Conservation (phyloP, 2,888 invertebrate species). For the Dugesia japonica region DNA sequence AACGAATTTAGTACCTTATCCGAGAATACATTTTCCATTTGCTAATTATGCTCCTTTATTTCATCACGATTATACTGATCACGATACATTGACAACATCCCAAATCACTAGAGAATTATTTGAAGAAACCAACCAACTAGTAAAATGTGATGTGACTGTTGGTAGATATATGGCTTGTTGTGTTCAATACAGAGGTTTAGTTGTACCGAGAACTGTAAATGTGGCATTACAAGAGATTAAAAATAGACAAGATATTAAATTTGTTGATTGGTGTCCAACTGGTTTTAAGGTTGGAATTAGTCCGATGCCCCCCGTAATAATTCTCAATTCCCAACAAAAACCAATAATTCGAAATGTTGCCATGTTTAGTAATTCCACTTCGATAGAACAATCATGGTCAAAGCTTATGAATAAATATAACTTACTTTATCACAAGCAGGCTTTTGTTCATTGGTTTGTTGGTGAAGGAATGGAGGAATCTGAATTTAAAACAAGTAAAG, state of each 20-base stretch:
- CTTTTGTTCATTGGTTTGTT: constrained; percentile 48
- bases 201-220: constrained; percentile 39
- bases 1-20: constrained; percentile 42
- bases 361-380: constrained; percentile 49
- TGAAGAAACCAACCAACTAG: constrained; percentile 41
- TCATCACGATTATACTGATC: constrained; percentile 41
- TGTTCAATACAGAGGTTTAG: constrained; percentile 37
- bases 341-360: constrained; percentile 50
- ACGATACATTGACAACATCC: constrained; percentile 40
- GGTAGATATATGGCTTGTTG: constrained; percentile 38
- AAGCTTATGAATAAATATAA: constrained; percentile 43
- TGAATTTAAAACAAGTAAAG: constrained; percentile 72
- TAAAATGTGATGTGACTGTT: constrained; percentile 37
- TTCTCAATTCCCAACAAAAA: constrained; percentile 60
- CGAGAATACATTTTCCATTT: constrained; percentile 69
- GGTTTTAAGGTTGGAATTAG: constrained; percentile 56
- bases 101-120: constrained; percentile 41
- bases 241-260: constrained; percentile 65
- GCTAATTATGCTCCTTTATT: constrained; percentile 55
- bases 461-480: constrained; percentile 53
- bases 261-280: constrained; percentile 67
- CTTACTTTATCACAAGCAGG: constrained; percentile 40
- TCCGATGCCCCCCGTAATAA: constrained; percentile 50
- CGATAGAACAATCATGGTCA: constrained; percentile 49
- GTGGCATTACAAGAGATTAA: constrained; percentile 59